These are phyloP conservation scores for Lysandra bellargus DNA, from an alignment of 2,888 invertebrate genomes.

Conservation along the genomic window DNA sequence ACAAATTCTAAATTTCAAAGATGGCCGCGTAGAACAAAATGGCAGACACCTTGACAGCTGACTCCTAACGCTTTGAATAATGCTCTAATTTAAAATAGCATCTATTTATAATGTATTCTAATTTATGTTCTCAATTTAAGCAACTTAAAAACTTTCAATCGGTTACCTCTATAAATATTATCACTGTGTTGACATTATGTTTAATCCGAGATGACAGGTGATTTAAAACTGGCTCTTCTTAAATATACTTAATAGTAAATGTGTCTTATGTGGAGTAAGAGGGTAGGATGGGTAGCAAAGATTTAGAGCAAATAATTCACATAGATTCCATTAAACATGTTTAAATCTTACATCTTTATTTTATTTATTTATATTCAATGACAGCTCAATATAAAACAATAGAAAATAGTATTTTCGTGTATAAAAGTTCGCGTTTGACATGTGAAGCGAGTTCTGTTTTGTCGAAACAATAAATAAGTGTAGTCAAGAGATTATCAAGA, in stretches of 20 bases:
- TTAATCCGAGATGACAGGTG: constrained; percentile 4
- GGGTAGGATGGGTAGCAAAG: not conserved
- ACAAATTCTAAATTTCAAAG: not conserved
- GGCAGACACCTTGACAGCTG: not conserved
- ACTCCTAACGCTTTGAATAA: not conserved
- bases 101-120: not conserved
- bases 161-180: not conserved
- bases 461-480: too few species aligned
- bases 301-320: too few species aligned
- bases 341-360: too few species aligned
- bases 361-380: too few species aligned
- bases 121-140: constrained; percentile 3
- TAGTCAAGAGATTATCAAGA: too few species aligned
- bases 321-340: too few species aligned
- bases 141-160: not conserved
- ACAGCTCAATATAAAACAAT: too few species aligned
- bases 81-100: not conserved
- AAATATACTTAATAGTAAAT: not conserved
- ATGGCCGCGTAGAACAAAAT: not conserved
- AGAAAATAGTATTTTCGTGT: too few species aligned
- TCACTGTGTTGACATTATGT: not conserved
- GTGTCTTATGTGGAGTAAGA: not conserved
- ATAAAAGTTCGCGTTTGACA: too few species aligned
- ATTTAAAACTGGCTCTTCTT: not conserved
- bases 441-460: too few species aligned